Evolutionary conservation across 2,888 invertebrate genomes (phyloP), one percentile per base, ranked within the genome.

Genomic region (Chouioia cunea): DNA sequence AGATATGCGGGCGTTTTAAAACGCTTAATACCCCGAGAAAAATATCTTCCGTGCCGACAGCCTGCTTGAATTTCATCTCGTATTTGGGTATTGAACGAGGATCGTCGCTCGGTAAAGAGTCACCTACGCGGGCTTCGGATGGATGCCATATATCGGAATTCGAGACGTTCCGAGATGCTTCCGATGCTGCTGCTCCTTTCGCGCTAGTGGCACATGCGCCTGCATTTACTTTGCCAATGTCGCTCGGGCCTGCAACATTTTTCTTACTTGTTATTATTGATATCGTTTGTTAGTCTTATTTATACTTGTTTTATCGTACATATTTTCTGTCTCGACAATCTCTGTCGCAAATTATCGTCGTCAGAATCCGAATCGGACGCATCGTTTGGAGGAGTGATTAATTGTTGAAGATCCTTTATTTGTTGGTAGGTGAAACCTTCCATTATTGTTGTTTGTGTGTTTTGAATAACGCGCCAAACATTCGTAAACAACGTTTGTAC

Each of bases 41-140:
- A 10, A 96, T 90, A 85, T 97, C 96, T 83, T 95, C 93, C 0
- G 96, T 90, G 10, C 92, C 90, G 0, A 97, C 93, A 46, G 93
- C 89, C 85, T 97, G 97, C 77, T 93, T 93, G 85, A 95, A 97
- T 76, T 91, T 89, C 83, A 96, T 92, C 47, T 92, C 91, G 86
- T 94, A 96, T 76, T 89, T 89, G 0, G 95, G 95, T 22, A 88
- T 86, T 80, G 89, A 89, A 53, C 92, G 89, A 70, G 90, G 90
- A 75, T 91, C 91, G 4, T 88, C 85, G 62, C 1, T 43, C 53
- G 50, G 67, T 15, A 63, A 36, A 68, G 62, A 54, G 71, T 73
- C 70, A 14, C 56, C 60, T 4, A 60, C 65, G 16, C 65, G 71
- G 47, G 78, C 76, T 75, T 84, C 85, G 18, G 80, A 78, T 10